These are phyloP conservation scores for Gymnothorax javanicus DNA, from an alignment of 2,797 vertebrate genomes.

Conservation along the genomic window DNA sequence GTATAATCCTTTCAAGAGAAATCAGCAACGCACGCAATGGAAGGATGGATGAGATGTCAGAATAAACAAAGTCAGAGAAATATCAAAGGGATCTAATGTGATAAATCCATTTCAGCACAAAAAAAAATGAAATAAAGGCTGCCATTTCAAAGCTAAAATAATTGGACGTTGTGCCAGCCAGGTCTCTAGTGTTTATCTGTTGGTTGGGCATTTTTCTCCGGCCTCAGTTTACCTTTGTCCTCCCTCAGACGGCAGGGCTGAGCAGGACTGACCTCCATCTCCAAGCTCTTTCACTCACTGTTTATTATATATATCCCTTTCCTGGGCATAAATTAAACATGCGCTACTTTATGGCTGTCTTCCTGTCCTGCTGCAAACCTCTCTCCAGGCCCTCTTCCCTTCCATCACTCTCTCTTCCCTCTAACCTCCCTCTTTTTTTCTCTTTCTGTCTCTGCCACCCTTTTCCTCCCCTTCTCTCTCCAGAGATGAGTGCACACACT, in stretches of 20 bases:
- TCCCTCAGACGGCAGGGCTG: background rate
- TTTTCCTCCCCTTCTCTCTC: background rate
- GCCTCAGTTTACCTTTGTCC: background rate
- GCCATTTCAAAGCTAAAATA: background rate
- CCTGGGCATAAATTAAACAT: background rate
- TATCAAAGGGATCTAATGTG: background rate
- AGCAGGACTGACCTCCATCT: background rate
- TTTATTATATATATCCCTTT: background rate
- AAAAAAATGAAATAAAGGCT: background rate
- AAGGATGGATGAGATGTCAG: background rate
- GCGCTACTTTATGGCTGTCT: slow-evolving; percentile 9
- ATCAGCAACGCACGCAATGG: background rate
- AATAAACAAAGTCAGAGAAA: background rate
- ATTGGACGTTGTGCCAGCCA: background rate
- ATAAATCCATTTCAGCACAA: background rate
- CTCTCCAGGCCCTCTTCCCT: slow-evolving; percentile 14
- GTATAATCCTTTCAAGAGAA: background rate
- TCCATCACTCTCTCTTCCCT: slow-evolving; percentile 27
- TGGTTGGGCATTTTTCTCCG: background rate
- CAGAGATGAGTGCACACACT: slow-evolving; percentile 42
- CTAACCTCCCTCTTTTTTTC: slow-evolving; percentile 38
- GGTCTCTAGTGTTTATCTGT: background rate
- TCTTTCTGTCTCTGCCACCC: slow-evolving; percentile 44
- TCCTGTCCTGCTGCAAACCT: slow-evolving; percentile 14
- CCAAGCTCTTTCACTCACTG: background rate